These are phyloP conservation scores for Paracyclopina nana DNA, from an alignment of 1,140 invertebrate species.

Conservation along the genomic window DNA sequence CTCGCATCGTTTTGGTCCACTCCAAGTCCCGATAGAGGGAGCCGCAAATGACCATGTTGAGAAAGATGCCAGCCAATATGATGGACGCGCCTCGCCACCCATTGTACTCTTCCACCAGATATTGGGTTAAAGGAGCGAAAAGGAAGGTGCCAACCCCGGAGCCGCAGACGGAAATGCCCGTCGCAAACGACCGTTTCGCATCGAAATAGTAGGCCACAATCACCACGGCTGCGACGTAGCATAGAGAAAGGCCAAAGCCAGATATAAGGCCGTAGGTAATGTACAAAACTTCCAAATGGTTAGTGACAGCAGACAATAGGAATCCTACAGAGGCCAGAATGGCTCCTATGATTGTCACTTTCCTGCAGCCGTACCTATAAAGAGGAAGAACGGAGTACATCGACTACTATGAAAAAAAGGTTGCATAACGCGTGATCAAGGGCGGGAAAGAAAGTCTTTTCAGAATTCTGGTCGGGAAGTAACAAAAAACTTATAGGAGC, in stretches of 20 bases:
- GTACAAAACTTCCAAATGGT: slow-evolving; percentile 54
- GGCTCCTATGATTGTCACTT: slow-evolving; percentile 55
- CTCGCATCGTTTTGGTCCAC: slow-evolving; percentile 22
- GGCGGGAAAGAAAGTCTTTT: too few relatives aligned
- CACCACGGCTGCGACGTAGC: slow-evolving; percentile 60
- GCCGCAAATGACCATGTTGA: slow-evolving; percentile 70
- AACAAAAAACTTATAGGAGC: too few relatives aligned
- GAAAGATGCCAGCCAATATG: slow-evolving; percentile 57
- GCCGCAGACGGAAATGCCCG: slow-evolving; percentile 74
- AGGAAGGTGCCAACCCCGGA: slow-evolving; percentile 75
- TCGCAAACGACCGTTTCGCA: slow-evolving; percentile 68
- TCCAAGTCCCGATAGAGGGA: slow-evolving; percentile 59
- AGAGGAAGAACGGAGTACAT: too few relatives aligned
- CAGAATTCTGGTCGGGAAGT: too few relatives aligned
- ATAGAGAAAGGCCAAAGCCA: slow-evolving; percentile 33
- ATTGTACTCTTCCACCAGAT: slow-evolving; percentile 44
- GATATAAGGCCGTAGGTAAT: slow-evolving; percentile 65
- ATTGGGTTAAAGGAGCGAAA: slow-evolving; percentile 63
- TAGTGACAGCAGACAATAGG: slow-evolving; percentile 51
- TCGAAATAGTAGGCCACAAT: slow-evolving; percentile 94
- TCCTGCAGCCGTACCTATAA: slow-evolving; percentile 28
- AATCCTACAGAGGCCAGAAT: slow-evolving; percentile 57
- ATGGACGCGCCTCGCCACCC: slow-evolving; percentile 69
- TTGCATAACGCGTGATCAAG: too few relatives aligned
- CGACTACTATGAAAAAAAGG: too few relatives aligned